phyloP scores from a whole-genome alignment of 2,888 invertebrate species.

The Nemurella pictetii region DNA sequence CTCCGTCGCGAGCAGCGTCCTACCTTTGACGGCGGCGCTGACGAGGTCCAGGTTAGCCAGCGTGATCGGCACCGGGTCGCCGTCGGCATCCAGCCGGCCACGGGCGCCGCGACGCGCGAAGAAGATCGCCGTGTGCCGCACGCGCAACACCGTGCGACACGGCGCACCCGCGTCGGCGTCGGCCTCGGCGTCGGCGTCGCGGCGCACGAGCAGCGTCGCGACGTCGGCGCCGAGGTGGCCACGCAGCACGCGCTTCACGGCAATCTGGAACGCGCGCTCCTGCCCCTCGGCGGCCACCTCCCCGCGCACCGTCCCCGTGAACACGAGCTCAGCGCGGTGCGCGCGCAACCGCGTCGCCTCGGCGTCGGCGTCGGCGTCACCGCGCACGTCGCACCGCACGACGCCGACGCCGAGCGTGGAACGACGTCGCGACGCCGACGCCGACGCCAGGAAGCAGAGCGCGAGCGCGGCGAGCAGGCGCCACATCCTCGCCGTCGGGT shows the following conservation, averaged over 20 bases:
- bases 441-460: neutral
- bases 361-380: neutral
- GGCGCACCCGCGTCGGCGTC: neutral
- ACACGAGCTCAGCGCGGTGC: conserved; percentile 33
- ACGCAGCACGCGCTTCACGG: conserved; percentile 36
- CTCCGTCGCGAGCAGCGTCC: too few species aligned
- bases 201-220: neutral
- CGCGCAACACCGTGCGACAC: conserved; percentile 22
- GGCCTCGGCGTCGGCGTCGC: conserved; percentile 1
- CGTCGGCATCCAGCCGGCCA: conserved; percentile 49
- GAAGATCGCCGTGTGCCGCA: conserved; percentile 41
- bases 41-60: conserved; percentile 59
- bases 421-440: neutral
- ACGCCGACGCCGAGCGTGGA: neutral
- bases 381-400: neutral
- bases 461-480: neutral
- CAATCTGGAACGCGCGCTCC: conserved; percentile 23
- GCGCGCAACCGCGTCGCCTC: neutral
- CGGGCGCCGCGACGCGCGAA: conserved; percentile 31
- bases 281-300: neutral
- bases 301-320: conserved; percentile 39
- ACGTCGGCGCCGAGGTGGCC: neutral
- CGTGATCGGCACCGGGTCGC: conserved; percentile 59
- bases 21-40: conserved; percentile 61
- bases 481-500: too few species aligned